Evolutionary conservation across 2,797 vertebrate species (phyloP), one percentile per base, ranked within the genome.

Genomic region (Perodicticus potto): DNA sequence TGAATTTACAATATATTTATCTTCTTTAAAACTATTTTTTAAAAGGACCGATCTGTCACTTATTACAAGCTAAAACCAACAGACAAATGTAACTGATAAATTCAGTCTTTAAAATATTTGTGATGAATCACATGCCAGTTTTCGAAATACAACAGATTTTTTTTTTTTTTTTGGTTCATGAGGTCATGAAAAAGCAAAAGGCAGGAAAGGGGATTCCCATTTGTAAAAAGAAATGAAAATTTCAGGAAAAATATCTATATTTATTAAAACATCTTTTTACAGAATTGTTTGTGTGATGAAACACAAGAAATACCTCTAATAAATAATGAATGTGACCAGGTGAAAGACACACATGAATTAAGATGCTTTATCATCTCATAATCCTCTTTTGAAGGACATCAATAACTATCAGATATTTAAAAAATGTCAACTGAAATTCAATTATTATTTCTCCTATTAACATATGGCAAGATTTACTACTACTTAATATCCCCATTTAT

Each of bases 21-120:
- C 55, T 96, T 91, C 45, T 93, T 93, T 94, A 93, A 94, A 96
- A 82, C 22, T 63, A 89, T 61, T 94, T 94, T 69, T 72, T 89
- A 96, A 94, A 96, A 94, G 27, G 40, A 57, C 8, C 29, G 49
- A 89, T 61, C 19, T 94, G 63, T 76, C 55, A 78, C 69, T 88
- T 86, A 77, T 81, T 89, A 91, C 55, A 93, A 96, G 84, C 63
- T 34, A 86, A 70, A 95, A 89, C 19, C 49, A 90, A 76, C 43
- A 91, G 83, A 89, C 92, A 92, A 96, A 82, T 59, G 20, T 81
- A 96, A 94, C 49, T 89, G 81, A 88, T 78, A 93, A 80, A 88
- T 77, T 9, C 43, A 94, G 88, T 82, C 90, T 92, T 93, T 89
- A 78, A 93, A 95, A 88, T 84, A 67, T 86, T 67, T 86, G 85